Evolutionary conservation across 2,113 vertebrate species (phyloP).

Genomic region (Girardinichthys multiradiatus): DNA sequence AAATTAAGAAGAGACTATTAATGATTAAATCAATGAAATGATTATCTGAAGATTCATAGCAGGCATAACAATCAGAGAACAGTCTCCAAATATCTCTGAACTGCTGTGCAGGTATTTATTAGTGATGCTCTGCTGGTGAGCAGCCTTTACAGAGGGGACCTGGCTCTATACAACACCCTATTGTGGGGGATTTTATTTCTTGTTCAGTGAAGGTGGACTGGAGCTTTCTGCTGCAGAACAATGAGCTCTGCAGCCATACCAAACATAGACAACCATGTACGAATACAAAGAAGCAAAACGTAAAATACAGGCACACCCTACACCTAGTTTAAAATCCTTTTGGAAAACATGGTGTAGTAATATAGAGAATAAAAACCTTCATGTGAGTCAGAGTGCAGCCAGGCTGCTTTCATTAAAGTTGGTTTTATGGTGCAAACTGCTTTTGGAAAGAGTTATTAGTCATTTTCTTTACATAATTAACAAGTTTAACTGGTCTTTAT

Average conservation of each 20-base stretch:
- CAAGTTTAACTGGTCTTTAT: neutral
- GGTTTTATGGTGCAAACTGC: no score
- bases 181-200: constrained; percentile 48
- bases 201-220: constrained; percentile 36
- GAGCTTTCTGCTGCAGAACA: constrained; percentile 54
- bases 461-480: neutral
- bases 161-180: constrained; percentile 26
- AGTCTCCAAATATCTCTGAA: constrained; percentile 2
- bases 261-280: constrained; percentile 17
- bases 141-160: constrained; percentile 51
- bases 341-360: neutral
- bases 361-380: neutral
- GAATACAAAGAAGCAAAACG: constrained; percentile 36
- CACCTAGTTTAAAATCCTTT: neutral
- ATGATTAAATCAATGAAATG: constrained; percentile 36
- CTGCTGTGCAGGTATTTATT: neutral
- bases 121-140: neutral
- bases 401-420: no score
- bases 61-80: constrained; percentile 19
- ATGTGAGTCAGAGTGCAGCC: no score
- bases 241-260: constrained; percentile 51
- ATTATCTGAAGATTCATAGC: constrained; percentile 32
- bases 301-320: neutral
- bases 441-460: neutral
- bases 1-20: constrained; percentile 32